Percentiles rank a stretch among this genome's conserved stretches.
Evolutionary conservation across 2,113 vertebrate genomes (phyloP).

Genomic region (Anarrhichthys ocellatus): DNA sequence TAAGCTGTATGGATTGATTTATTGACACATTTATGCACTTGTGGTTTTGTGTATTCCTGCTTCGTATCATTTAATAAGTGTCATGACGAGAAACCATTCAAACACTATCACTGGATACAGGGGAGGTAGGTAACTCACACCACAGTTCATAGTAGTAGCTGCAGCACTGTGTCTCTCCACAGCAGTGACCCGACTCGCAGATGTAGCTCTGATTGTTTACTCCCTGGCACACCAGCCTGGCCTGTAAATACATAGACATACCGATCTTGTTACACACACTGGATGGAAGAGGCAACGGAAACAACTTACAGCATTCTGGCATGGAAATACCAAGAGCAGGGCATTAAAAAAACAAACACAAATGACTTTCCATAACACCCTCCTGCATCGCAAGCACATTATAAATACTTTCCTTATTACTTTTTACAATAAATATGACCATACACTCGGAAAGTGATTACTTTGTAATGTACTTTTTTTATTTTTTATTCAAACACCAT

Average conservation of each 20-base stretch:
- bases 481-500: neutral
- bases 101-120: neutral
- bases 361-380: neutral
- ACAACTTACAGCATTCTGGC: neutral
- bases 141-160: constrained; percentile 97
- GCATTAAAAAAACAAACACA: neutral
- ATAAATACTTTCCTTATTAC: neutral
- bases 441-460: neutral
- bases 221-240: constrained; percentile 89
- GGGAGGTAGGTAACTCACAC: constrained; percentile 87
- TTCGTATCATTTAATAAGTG: neutral
- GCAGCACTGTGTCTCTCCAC: constrained; percentile 95
- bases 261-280: neutral
- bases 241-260: constrained; percentile 78
- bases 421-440: neutral
- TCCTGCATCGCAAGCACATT: neutral
- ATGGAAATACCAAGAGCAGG: neutral
- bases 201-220: constrained; percentile 94
- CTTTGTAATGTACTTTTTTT: neutral
- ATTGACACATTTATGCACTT: neutral
- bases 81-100: neutral
- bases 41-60: neutral
- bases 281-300: neutral
- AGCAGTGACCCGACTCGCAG: constrained; percentile 95
- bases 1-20: neutral